Conservation (phyloP, 2,113 vertebrate species). For the Balaenoptera acutorostrata region DNA sequence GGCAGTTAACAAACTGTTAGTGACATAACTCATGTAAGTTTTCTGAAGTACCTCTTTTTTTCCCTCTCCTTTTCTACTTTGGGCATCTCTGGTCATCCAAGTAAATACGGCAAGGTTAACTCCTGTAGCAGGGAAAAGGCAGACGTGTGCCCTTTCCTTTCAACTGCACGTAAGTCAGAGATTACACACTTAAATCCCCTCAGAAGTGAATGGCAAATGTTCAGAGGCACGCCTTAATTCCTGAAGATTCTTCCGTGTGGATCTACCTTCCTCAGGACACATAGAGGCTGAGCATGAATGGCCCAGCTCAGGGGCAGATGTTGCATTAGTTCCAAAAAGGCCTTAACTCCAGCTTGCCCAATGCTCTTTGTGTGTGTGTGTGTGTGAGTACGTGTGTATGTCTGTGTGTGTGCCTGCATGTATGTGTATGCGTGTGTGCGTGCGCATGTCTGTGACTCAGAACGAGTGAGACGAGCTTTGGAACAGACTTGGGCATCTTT, state of each 20-base stretch:
- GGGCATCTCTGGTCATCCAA: not conserved
- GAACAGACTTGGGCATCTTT: not conserved
- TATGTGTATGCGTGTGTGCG: not conserved
- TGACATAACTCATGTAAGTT: accelerated
- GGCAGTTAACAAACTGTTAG: not conserved
- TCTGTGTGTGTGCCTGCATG: no score
- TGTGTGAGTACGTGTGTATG: no score
- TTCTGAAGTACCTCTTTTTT: not conserved
- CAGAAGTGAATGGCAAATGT: not conserved
- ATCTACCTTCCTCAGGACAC: not conserved
- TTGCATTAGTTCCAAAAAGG: not conserved
- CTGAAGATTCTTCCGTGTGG: no score
- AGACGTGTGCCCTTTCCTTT: not conserved
- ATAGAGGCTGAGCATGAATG: no score
- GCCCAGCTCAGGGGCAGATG: not conserved
- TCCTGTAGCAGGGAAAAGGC: no score
- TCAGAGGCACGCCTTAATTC: not conserved
- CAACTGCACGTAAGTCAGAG: not conserved
- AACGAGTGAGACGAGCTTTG: not conserved
- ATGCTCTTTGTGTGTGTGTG: accelerated
- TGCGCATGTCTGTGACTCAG: not conserved
- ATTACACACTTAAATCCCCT: not conserved
- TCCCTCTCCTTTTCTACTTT: no score
- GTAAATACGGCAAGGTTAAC: not conserved
- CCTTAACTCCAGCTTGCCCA: not conserved